phyloP scores from a whole-genome alignment of 2,888 invertebrate genomes.

The Lacanobia wlatinum region DNA sequence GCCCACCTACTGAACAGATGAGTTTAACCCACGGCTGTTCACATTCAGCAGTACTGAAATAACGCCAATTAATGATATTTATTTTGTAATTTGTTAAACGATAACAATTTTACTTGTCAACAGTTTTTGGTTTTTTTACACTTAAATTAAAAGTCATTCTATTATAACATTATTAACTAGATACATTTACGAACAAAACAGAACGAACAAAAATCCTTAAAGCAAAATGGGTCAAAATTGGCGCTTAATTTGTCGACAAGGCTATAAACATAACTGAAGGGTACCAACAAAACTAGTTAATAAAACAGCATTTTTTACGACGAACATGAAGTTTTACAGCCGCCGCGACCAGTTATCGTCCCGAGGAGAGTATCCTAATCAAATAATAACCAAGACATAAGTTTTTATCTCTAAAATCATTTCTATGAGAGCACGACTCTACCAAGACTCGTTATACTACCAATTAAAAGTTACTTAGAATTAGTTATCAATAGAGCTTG shows the following conservation, averaged over 20 bases:
- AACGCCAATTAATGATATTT: too few species aligned
- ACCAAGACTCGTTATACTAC: slow-evolving; percentile 52
- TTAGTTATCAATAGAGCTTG: slow-evolving; percentile 59
- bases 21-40: too few species aligned
- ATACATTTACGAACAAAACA: too few species aligned
- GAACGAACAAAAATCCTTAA: neutral
- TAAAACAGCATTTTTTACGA: slow-evolving; percentile 65
- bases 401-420: slow-evolving; percentile 60
- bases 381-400: slow-evolving; percentile 63
- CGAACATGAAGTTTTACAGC: slow-evolving; percentile 61
- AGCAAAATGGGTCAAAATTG: slow-evolving; percentile 12
- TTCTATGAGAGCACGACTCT: slow-evolving; percentile 47
- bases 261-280: slow-evolving; percentile 32
- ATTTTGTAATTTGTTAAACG: too few species aligned
- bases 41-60: too few species aligned
- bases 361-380: slow-evolving; percentile 47
- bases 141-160: too few species aligned
- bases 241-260: slow-evolving; percentile 33
- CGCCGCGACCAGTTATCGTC: slow-evolving; percentile 37
- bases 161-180: too few species aligned
- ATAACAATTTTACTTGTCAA: too few species aligned
- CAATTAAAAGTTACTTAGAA: slow-evolving; percentile 64
- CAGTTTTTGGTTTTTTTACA: too few species aligned
- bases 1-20: too few species aligned
- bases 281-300: slow-evolving; percentile 51